Conservation (phyloP, 1,140 invertebrate genomes). For the Euura saliciscinereae region DNA sequence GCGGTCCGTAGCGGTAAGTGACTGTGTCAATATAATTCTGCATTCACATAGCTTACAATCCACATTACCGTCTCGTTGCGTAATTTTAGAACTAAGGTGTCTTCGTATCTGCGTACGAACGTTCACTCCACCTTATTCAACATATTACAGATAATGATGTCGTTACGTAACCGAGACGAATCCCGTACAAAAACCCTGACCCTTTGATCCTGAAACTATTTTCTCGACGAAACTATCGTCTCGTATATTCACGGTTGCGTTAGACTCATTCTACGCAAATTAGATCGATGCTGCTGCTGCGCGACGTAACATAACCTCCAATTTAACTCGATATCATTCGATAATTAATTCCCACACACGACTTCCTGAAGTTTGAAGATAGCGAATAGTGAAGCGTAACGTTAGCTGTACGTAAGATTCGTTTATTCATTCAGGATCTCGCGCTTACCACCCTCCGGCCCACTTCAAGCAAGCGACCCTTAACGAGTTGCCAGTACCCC, state of each 20-base stretch:
- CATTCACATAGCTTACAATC: not conserved
- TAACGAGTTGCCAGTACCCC: conserved; percentile 76
- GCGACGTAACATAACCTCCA: not conserved
- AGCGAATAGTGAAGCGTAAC: no score
- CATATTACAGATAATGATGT: not conserved
- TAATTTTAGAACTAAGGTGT: not conserved
- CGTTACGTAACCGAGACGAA: not conserved
- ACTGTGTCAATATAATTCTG: not conserved
- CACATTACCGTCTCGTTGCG: not conserved
- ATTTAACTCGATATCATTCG: not conserved
- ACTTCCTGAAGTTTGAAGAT: not conserved
- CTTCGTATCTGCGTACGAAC: not conserved
- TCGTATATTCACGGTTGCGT: not conserved
- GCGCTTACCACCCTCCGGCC: conserved; percentile 35
- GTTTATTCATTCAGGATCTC: conserved; percentile 26
- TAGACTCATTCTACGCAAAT: not conserved
- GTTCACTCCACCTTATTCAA: not conserved
- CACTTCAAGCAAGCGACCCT: conserved; percentile 59
- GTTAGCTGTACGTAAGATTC: no score
- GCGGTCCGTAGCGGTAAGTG: conserved; percentile 25
- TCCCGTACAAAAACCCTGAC: not conserved
- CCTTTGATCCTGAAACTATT: not conserved
- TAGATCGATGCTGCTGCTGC: not conserved
- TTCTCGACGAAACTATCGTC: not conserved
- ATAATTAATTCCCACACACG: not conserved